These are phyloP conservation scores for Sarcophaga carnaria DNA, from an alignment of 2,888 invertebrate species.

Conservation along the genomic window DNA sequence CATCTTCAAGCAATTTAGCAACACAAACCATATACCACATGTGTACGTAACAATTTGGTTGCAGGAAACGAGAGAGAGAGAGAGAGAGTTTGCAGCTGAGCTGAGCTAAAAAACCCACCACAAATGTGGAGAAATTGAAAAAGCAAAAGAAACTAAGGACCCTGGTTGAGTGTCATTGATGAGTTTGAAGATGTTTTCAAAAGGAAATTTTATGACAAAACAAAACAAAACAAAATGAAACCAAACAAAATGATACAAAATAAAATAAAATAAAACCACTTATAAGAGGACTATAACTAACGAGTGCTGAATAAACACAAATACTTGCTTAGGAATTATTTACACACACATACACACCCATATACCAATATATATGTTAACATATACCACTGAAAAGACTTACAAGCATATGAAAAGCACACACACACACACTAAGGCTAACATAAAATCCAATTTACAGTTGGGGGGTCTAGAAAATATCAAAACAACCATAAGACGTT, in stretches of 20 bases:
- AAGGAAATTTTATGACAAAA: slow-evolving; percentile 46
- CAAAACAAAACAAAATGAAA: slow-evolving; percentile 23
- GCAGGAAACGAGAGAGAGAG: too few species aligned
- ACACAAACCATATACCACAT: slow-evolving; percentile 4
- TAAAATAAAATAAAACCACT: slow-evolving; percentile 34
- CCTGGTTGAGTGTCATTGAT: slow-evolving; percentile 27
- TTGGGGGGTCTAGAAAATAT: background rate
- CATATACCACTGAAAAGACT: background rate
- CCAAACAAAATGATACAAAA: too few species aligned
- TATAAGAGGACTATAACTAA: slow-evolving; percentile 34
- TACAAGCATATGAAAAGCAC: too few species aligned
- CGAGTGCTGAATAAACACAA: slow-evolving; percentile 45
- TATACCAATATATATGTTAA: background rate
- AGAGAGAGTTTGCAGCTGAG: too few species aligned
- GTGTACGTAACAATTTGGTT: background rate
- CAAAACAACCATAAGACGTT: slow-evolving; percentile 40
- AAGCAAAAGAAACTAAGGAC: slow-evolving; percentile 14
- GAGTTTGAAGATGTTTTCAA: slow-evolving; percentile 44
- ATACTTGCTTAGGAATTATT: slow-evolving; percentile 12
- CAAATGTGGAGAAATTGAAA: slow-evolving; percentile 14
- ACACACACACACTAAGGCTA: background rate
- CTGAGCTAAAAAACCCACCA: slow-evolving; percentile 9
- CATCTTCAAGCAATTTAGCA: background rate
- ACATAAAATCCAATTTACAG: background rate
- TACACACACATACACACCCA: background rate